These are phyloP conservation scores for Andricus grossulariae DNA, from an alignment of 1,140 invertebrate genomes.

Conservation along the genomic window DNA sequence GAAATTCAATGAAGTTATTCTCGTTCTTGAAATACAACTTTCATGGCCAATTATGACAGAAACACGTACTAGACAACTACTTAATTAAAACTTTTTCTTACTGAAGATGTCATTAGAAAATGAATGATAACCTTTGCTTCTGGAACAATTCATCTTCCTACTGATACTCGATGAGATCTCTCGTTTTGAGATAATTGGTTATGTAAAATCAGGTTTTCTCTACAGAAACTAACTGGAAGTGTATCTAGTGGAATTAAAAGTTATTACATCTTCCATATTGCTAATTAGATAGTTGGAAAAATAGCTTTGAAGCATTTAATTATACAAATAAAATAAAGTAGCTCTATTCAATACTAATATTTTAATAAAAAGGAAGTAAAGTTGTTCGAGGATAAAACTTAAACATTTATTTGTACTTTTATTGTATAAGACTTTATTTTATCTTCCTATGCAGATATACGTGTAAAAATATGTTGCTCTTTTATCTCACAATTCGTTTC, in stretches of 20 bases:
- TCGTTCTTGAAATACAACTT: conserved; percentile 14
- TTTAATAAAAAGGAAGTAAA: no score
- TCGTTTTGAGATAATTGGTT: conserved; percentile 14
- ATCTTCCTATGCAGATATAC: no score
- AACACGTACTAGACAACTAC: background rate
- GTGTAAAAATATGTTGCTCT: no score
- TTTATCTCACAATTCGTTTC: no score
- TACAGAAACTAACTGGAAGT: background rate
- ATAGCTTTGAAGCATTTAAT: no score
- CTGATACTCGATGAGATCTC: background rate
- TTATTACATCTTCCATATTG: background rate
- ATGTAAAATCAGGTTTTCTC: background rate
- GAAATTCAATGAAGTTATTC: conserved; percentile 30
- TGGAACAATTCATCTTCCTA: background rate
- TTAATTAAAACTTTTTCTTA: background rate
- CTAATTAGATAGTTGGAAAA: no score
- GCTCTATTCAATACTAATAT: no score
- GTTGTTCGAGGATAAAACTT: no score
- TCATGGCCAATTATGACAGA: conserved; percentile 3
- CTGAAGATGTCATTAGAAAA: background rate
- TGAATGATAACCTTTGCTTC: background rate
- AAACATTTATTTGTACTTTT: no score
- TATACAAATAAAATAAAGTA: no score
- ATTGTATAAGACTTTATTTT: no score
- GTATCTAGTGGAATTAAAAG: background rate